Base-by-base conservation (phyloP, 1,140 invertebrate genomes). In the Drosophila ogumai region DNA sequence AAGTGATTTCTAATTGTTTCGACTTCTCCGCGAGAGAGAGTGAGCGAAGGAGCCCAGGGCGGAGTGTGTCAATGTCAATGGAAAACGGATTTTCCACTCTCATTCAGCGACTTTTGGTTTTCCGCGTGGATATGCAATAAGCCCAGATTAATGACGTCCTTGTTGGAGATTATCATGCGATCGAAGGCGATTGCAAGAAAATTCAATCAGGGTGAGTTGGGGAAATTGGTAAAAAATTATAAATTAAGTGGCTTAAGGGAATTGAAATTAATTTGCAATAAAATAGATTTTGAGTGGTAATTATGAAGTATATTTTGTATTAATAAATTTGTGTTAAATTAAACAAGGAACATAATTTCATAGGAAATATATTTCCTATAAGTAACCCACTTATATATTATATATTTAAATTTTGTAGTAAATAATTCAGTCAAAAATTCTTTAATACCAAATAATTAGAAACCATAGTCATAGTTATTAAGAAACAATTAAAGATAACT, bases 161-260 rank as follows among this genome's bases (percentile, higher is more conserved):
- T 91, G 28, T 40, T 91, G 44, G 90, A 91, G 64, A 80, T 91
- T 79, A 90, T 91, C 66, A 91, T 91, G 90, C 90, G 90, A 87
- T 91, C 90, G 50, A 91, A 91, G 79, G 90, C 90, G 80, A 74
- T 88, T 75, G 86, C 90, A 8, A 79, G 86, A 58, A 91, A 85
- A 60, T 78, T 90, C 8, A 87, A 82, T 88, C 90, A 90, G 79
- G 90, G 90, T 91, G 54, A 91, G 85, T 69, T 3, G 3, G 0
- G 49, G 17, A 19, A 32, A 13, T 8, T 5, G 1, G 3, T n/a
- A 6, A 13, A 32, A 19, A 13, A 4, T 1, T 0, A 6, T 22
- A 7, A 4, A 25, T 8, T 3, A n/a, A 28, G 13, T 4, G 1
- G 22, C 2, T 22, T 0, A 1, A 25, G 7, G 19, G 0, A 6